Conservation (phyloP, 2,113 vertebrate species). For the Nothobranchius furzeri region DNA sequence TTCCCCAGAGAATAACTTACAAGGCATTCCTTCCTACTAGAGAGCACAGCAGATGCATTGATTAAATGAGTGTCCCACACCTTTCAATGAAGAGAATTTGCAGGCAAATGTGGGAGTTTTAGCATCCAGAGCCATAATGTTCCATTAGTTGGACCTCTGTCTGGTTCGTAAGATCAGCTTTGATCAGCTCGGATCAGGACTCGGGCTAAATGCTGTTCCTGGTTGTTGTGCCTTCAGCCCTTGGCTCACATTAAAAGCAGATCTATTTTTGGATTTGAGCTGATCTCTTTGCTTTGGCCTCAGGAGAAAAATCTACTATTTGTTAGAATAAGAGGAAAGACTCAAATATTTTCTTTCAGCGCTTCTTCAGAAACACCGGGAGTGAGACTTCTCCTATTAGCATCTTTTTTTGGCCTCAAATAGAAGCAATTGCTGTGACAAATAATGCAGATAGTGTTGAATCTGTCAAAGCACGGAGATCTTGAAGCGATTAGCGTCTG, state of each 20-base stretch:
- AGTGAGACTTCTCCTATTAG: conserved; percentile 23
- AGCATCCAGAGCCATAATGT: too few relatives aligned
- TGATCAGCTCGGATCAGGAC: neutral
- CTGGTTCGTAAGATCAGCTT: too few relatives aligned
- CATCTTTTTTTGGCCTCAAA: conserved; percentile 24
- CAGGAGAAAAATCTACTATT: neutral
- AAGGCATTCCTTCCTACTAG: too few relatives aligned
- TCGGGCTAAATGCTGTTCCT: neutral
- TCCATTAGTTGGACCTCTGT: too few relatives aligned
- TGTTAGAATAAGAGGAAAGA: neutral
- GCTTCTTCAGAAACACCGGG: neutral
- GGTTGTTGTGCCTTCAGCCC: neutral
- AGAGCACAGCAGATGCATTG: too few relatives aligned
- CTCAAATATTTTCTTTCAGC: neutral
- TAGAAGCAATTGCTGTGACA: conserved; percentile 40
- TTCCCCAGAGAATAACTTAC: too few relatives aligned
- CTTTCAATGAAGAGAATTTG: too few relatives aligned
- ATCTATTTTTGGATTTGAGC: neutral
- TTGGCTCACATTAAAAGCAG: neutral
- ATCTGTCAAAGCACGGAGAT: conserved; percentile 40
- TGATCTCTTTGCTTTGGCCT: neutral
- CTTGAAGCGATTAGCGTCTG: conserved; percentile 69
- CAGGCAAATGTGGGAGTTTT: too few relatives aligned
- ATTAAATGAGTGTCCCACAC: too few relatives aligned
- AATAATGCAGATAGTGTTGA: conserved; percentile 34